These are phyloP conservation scores for Brachylomia viminalis DNA, from an alignment of 2,888 invertebrate genomes.

Conservation along the genomic window DNA sequence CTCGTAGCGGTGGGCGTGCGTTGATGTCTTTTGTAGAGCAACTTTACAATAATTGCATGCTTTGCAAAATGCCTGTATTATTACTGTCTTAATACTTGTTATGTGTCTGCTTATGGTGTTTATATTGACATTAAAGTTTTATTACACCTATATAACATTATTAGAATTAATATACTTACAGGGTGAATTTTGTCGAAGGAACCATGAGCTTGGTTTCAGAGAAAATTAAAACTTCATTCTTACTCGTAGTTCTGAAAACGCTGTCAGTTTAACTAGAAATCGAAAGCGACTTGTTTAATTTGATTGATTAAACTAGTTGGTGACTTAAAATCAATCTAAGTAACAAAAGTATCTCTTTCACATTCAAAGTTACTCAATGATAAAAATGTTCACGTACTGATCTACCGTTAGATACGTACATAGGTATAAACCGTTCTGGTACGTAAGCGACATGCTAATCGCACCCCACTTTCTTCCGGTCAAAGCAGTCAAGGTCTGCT, in stretches of 20 bases:
- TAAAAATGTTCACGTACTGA: conserved; percentile 46
- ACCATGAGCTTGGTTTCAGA: not conserved
- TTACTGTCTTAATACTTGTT: conserved; percentile 21
- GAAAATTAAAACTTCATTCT: not conserved
- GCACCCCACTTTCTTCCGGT: conserved; percentile 77
- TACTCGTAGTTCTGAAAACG: not conserved
- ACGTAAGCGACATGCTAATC: conserved; percentile 74
- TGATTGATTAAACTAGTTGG: not conserved
- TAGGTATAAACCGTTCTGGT: conserved; percentile 60
- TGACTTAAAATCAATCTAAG: not conserved
- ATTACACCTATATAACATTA: not conserved
- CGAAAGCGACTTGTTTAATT: not conserved
- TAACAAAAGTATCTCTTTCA: not conserved
- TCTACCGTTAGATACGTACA: conserved; percentile 54
- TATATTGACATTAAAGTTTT: not conserved
- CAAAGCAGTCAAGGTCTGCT: conserved; percentile 71
- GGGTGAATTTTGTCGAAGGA: not conserved
- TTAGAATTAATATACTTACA: not conserved
- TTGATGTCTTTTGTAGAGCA: conserved; percentile 84
- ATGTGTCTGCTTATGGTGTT: conserved; percentile 4
- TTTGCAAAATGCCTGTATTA: conserved; percentile 37
- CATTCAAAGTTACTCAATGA: conserved; percentile 7
- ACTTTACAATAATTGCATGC: conserved; percentile 40
- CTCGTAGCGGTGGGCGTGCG: conserved; percentile 73
- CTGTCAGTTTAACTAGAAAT: not conserved